Percentiles rank a stretch among this genome's conserved stretches.
phyloP scores from a whole-genome alignment of 2,888 invertebrate species.

The Dyspetes luteomarginatus region DNA sequence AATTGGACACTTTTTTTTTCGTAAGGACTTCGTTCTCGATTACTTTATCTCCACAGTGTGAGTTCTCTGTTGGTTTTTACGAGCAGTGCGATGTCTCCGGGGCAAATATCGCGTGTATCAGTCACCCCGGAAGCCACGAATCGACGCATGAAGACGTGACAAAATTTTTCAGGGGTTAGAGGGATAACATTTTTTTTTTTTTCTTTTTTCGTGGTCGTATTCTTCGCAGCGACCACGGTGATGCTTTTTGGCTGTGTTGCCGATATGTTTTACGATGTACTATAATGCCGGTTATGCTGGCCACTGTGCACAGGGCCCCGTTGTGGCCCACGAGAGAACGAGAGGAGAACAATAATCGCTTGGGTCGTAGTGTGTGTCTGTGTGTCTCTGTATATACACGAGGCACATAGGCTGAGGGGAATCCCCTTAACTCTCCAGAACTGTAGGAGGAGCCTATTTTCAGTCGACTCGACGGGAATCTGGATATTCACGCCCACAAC shows the following conservation, averaged over 20 bases:
- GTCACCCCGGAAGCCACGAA: not conserved
- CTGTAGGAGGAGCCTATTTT: slow-evolving; percentile 57
- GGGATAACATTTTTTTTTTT: not conserved
- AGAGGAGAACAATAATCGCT: slow-evolving; percentile 15
- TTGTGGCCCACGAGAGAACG: slow-evolving; percentile 52
- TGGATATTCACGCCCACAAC: slow-evolving; percentile 57
- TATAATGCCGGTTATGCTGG: slow-evolving; percentile 49
- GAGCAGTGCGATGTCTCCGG: too few species aligned
- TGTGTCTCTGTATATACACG: slow-evolving; percentile 16
- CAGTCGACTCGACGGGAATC: slow-evolving; percentile 28
- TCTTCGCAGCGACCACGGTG: slow-evolving; percentile 36
- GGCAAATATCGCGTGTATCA: too few species aligned
- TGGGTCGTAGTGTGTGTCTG: not conserved
- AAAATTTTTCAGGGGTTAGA: not conserved
- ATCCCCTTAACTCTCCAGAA: not conserved
- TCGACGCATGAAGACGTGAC: not conserved
- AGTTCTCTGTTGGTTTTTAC: too few species aligned
- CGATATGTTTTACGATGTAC: slow-evolving; percentile 50
- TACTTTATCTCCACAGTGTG: too few species aligned
- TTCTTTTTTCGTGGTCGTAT: not conserved
- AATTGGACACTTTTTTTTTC: too few species aligned
- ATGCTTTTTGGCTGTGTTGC: slow-evolving; percentile 52
- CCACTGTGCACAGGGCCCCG: slow-evolving; percentile 23
- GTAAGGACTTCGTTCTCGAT: too few species aligned
- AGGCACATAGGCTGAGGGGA: slow-evolving; percentile 33